A percentile compares a stretch with the other conserved stretches of the same genome.
Evolutionary conservation across 2,888 invertebrate genomes (phyloP).

Genomic region (Metellina segmentata): DNA sequence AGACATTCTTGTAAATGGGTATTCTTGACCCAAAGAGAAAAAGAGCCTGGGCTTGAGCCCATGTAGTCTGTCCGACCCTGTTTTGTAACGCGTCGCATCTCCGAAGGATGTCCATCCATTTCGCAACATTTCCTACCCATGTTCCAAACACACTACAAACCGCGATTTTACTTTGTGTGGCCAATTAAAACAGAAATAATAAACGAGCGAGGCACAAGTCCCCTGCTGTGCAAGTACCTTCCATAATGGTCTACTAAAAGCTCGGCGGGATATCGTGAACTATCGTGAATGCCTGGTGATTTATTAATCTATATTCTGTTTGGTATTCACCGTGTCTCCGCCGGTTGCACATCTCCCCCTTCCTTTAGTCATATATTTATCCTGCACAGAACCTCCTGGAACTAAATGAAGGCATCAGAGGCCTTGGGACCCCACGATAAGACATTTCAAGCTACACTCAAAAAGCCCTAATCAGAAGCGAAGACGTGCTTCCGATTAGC

Average conservation of each 20-base stretch:
- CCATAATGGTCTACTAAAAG: slow-evolving; percentile 64
- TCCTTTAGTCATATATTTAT: slow-evolving; percentile 30
- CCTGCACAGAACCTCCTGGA: slow-evolving; percentile 12
- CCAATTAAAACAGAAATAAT: slow-evolving; percentile 70
- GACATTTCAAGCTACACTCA: slow-evolving; percentile 30
- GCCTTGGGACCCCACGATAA: slow-evolving; percentile 58
- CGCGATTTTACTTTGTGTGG: slow-evolving; percentile 49
- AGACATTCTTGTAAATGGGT: no score
- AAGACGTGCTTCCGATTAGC: slow-evolving; percentile 68
- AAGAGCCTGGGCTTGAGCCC: no score
- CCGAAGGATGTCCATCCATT: neutral
- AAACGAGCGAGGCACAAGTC: slow-evolving; percentile 37
- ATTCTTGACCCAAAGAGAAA: no score
- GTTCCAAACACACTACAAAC: slow-evolving; percentile 7
- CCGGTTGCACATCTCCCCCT: slow-evolving; percentile 3
- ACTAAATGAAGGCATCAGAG: slow-evolving; percentile 68
- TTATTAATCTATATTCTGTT: slow-evolving; percentile 62
- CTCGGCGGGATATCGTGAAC: slow-evolving; percentile 63
- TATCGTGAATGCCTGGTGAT: slow-evolving; percentile 65
- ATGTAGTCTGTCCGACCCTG: no score
- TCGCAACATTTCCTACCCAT: slow-evolving; percentile 9
- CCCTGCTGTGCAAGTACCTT: slow-evolving; percentile 42
- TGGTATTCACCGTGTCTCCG: slow-evolving; percentile 59
- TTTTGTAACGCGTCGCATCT: neutral
- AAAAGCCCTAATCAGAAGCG: slow-evolving; percentile 57